phyloP scores from a whole-genome alignment of 2,888 invertebrate species.

The Petrolisthes manimaculis region DNA sequence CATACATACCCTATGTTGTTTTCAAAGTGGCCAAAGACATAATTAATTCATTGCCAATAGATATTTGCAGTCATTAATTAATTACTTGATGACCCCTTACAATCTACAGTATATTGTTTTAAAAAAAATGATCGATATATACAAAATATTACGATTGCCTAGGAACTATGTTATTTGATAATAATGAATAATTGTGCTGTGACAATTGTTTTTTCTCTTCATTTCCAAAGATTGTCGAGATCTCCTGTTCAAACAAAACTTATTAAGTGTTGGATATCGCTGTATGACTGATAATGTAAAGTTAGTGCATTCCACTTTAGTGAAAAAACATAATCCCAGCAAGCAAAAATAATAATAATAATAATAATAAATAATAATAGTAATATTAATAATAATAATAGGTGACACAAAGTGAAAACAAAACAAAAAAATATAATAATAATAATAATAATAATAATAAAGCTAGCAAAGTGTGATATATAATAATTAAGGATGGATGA shows the following conservation, averaged over 20 bases:
- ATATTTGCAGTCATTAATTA: slow-evolving; percentile 60
- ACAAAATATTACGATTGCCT: slow-evolving; percentile 39
- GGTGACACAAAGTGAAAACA: slow-evolving; percentile 24
- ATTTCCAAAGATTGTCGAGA: slow-evolving; percentile 59
- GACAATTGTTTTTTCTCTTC: slow-evolving; percentile 43
- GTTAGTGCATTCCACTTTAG: slow-evolving; percentile 54
- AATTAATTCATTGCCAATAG: slow-evolving; percentile 56
- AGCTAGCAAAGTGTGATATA: slow-evolving; percentile 48
- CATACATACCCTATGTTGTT: slow-evolving; percentile 42
- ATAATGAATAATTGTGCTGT: slow-evolving; percentile 49
- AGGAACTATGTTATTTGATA: slow-evolving; percentile 43
- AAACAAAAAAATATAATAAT: background rate
- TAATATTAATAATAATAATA: background rate
- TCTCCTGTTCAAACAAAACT: slow-evolving; percentile 44
- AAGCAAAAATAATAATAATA: background rate
- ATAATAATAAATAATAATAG: too few species aligned
- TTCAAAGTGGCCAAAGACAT: slow-evolving; percentile 62
- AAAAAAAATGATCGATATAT: slow-evolving; percentile 48
- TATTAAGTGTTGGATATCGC: slow-evolving; percentile 32
- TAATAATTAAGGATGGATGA: slow-evolving; percentile 30
- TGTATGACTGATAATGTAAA: slow-evolving; percentile 33
- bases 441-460: too few species aligned
- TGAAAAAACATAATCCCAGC: slow-evolving; percentile 16
- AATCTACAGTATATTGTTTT: slow-evolving; percentile 47
- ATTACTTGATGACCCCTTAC: slow-evolving; percentile 50